Base-by-base conservation (phyloP, 2,113 vertebrate species). In the Hemichromis elongatus region DNA sequence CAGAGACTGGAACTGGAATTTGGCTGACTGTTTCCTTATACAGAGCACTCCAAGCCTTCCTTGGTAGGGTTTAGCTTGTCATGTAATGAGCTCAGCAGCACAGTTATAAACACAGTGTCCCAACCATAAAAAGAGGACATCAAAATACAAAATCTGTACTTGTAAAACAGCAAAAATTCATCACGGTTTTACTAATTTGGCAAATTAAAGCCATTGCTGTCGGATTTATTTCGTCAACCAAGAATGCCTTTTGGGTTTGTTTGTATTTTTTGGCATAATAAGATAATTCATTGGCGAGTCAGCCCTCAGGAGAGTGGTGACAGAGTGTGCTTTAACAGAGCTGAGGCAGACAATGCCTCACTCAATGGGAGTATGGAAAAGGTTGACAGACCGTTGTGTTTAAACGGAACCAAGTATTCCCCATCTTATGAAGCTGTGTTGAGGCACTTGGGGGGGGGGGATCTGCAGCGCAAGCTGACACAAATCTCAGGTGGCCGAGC, bases 351-450 rank as follows among this genome's bases (percentile, higher is more conserved):
- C 90, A 96, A 93, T 57, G 53, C 95, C 94, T 95, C 94, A 94
- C 96, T 96, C 93, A 93, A 90, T 92, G 78, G 84, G 89, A 95
- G 93, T 90, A 77, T 37, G 92, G 96, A 95, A 96, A 96, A 91
- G 94, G 95, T 94, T 95, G 96, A 96, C 95, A 96, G 95, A 92
- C 93, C 95, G 95, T 94, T 96, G 95, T 96, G 93, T 96, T 95
- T 92, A 89, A 93, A 96, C 96, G 94, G 92, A 91, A 95, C 87
- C 89, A 92, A 92, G 97, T 96, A 96, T 95, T 91, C 96, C 95
- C 92, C 88, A 91, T 96, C 96, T 97, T 93, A 93, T 84, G 91
- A 87, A 89, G 75, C 61, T 63, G 89, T 13, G 2, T 82, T 87
- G 73, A 56, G 40, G 83, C 85, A 80, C 77, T 42, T 63, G 91